These are phyloP conservation scores for Laupala kohalensis DNA, from an alignment of 1,140 invertebrate species.

Conservation along the genomic window DNA sequence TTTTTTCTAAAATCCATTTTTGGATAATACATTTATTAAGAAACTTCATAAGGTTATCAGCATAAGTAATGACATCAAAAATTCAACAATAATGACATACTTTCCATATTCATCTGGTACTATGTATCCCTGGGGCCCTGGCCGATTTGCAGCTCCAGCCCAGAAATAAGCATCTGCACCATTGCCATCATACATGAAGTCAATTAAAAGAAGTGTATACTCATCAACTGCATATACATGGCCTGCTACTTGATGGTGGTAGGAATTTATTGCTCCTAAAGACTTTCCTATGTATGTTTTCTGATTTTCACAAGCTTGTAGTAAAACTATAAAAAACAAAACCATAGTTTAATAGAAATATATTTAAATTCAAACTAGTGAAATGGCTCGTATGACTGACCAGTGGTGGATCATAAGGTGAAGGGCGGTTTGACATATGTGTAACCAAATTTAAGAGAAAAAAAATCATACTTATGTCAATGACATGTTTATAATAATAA, in stretches of 20 bases:
- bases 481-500: too few relatives aligned
- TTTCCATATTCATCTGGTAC: constrained; percentile 77
- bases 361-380: too few relatives aligned
- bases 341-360: too few relatives aligned
- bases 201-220: constrained; percentile 63
- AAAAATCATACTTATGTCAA: too few relatives aligned
- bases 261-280: constrained; percentile 76
- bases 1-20: too few relatives aligned
- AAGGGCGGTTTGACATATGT: too few relatives aligned
- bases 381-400: too few relatives aligned
- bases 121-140: constrained; percentile 81
- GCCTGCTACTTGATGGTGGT: constrained; percentile 79
- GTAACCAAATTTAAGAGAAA: too few relatives aligned
- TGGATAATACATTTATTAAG: constrained; percentile 74
- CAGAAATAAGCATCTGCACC: constrained; percentile 86
- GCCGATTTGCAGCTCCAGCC: constrained; percentile 73
- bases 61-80: too few relatives aligned
- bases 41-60: not conserved
- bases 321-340: too few relatives aligned
- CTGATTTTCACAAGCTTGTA: constrained; percentile 44
- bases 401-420: too few relatives aligned
- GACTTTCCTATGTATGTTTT: constrained; percentile 66
- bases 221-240: constrained; percentile 84
- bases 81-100: constrained; percentile 42
- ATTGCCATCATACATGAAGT: constrained; percentile 84